A percentile compares a stretch with the other conserved stretches of the same genome.
Evolutionary conservation across 2,797 vertebrate genomes (phyloP).

Genomic region (Atherinosoma microstoma): DNA sequence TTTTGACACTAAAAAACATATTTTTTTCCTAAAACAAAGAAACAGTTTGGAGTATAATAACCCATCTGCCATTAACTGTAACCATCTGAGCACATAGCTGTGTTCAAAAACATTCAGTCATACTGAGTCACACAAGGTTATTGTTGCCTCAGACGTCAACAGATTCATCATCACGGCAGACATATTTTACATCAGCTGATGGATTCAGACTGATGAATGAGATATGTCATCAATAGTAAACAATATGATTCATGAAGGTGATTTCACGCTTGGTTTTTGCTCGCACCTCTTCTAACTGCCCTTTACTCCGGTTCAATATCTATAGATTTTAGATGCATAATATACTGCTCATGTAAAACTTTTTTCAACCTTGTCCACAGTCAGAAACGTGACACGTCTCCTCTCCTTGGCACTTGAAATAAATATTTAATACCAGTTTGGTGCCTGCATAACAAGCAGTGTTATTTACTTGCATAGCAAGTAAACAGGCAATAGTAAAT

Average conservation of each 20-base stretch:
- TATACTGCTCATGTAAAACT: constrained; percentile 36
- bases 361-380: constrained; percentile 14
- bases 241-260: constrained; percentile 69
- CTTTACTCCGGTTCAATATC: constrained; percentile 41
- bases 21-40: constrained; percentile 16
- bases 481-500: constrained; percentile 70
- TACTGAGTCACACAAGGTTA: constrained; percentile 61
- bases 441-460: constrained; percentile 69
- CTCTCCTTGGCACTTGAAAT: constrained; percentile 58
- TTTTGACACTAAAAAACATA: background rate
- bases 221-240: constrained; percentile 68
- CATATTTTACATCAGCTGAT: constrained; percentile 64
- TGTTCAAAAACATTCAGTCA: constrained; percentile 48
- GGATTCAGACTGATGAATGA: constrained; percentile 70
- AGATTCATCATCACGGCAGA: constrained; percentile 65
- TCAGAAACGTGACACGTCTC: constrained; percentile 51
- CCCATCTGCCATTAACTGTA: constrained; percentile 6
- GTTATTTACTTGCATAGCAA: too few relatives aligned
- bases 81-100: constrained; percentile 22
- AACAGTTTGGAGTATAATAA: constrained; percentile 13
- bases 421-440: constrained; percentile 75
- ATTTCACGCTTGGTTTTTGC: constrained; percentile 51
- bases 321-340: constrained; percentile 43
- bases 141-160: constrained; percentile 64
- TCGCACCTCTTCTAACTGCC: constrained; percentile 37